phyloP scores from a whole-genome alignment of 2,113 vertebrate genomes.

The Cricetomys ansorgei region DNA sequence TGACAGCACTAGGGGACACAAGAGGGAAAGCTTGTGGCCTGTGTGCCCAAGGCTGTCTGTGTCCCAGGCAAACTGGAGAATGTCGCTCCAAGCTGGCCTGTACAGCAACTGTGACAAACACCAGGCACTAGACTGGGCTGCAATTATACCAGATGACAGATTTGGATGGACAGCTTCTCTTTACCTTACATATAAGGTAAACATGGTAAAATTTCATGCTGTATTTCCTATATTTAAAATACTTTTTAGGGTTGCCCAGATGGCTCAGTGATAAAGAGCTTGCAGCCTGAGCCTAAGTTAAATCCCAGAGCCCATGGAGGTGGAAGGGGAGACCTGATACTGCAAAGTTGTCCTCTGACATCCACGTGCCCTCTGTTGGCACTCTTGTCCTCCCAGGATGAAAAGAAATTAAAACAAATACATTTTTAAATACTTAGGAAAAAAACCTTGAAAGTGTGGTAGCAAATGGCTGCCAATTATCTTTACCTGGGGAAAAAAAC shows the following conservation, averaged over 20 bases:
- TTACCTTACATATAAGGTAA: conserved; percentile 4
- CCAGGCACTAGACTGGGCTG: not conserved
- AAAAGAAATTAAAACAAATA: not conserved
- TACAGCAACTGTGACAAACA: not conserved
- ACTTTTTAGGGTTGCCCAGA: not conserved
- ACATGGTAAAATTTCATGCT: not conserved
- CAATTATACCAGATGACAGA: not conserved
- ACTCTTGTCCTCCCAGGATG: not conserved
- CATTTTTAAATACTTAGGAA: not conserved
- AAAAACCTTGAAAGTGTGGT: not conserved
- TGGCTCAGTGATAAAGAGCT: not conserved
- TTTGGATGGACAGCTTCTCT: not conserved
- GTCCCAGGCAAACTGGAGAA: not conserved
- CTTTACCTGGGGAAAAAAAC: not conserved
- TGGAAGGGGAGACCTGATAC: not conserved
- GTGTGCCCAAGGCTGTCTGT: not conserved
- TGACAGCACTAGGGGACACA: not conserved
- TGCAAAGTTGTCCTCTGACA: not conserved
- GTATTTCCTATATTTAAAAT: conserved; percentile 21
- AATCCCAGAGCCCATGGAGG: not conserved
- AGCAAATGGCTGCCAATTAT: conserved; percentile 27
- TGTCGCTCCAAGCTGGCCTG: not conserved
- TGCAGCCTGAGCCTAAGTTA: not conserved
- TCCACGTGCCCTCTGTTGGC: not conserved
- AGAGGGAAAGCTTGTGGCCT: not conserved